Conservation (phyloP, 2,888 invertebrate genomes). For the Macaria liturata region DNA sequence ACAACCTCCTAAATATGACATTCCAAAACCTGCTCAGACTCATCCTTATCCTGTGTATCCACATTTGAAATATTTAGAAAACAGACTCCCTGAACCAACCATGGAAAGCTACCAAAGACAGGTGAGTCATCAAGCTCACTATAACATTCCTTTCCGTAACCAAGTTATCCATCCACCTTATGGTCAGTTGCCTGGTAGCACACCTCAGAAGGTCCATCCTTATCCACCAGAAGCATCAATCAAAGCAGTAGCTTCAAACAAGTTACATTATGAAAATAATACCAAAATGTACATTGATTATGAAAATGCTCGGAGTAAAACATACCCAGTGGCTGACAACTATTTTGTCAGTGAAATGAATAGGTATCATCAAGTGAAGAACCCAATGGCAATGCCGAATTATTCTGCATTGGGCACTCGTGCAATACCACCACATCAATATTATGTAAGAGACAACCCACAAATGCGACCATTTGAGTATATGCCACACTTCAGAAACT, state of each 20-base stretch:
- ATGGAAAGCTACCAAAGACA: slow-evolving; percentile 68
- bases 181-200: slow-evolving; percentile 58
- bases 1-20: slow-evolving; percentile 66
- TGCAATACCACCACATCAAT: slow-evolving; percentile 55
- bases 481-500: slow-evolving; percentile 57
- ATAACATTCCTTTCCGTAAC: slow-evolving; percentile 59
- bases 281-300: slow-evolving; percentile 65
- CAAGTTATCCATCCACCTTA: slow-evolving; percentile 66
- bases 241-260: slow-evolving; percentile 57
- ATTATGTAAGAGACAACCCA: slow-evolving; percentile 64
- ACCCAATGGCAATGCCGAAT: slow-evolving; percentile 58
- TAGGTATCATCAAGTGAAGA: slow-evolving; percentile 57
- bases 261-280: slow-evolving; percentile 62
- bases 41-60: slow-evolving; percentile 65
- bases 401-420: slow-evolving; percentile 62
- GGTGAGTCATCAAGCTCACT: slow-evolving; percentile 53
- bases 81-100: slow-evolving; percentile 59
- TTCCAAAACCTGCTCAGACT: slow-evolving; percentile 60
- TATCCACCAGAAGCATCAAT: slow-evolving; percentile 56
- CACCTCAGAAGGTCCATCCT: slow-evolving; percentile 60
- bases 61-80: slow-evolving; percentile 68
- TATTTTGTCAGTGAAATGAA: slow-evolving; percentile 64
- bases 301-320: slow-evolving; percentile 60
- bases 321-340: slow-evolving; percentile 56
- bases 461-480: slow-evolving; percentile 64